Percentiles rank a stretch among this genome's conserved stretches.
phyloP scores from a whole-genome alignment of 2,888 invertebrate species.

The Nematopogon swammerdamellus region DNA sequence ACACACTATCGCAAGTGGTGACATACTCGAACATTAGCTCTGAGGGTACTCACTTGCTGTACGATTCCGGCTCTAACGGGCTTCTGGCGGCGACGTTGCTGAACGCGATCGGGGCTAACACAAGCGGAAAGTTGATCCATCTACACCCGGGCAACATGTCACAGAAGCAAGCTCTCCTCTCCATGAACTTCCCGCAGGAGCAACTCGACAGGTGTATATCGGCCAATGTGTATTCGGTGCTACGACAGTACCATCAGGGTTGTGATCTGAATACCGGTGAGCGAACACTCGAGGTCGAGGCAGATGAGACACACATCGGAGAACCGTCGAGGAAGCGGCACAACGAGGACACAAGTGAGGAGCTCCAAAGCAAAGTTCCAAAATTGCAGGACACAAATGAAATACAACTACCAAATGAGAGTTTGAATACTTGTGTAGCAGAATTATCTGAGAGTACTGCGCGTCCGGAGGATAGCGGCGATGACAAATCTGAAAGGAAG shows the following conservation, averaged over 20 bases:
- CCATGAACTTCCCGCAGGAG: constrained; percentile 74
- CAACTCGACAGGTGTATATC: constrained; percentile 68
- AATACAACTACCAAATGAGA: too few relatives aligned
- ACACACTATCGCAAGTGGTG: constrained; percentile 86
- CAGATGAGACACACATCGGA: constrained; percentile 7
- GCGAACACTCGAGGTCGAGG: constrained; percentile 4
- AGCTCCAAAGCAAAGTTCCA: constrained; percentile 24
- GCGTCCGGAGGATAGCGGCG: background rate
- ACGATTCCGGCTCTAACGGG: constrained; percentile 87
- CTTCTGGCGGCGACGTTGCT: constrained; percentile 79
- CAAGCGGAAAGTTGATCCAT: constrained; percentile 65
- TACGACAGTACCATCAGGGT: constrained; percentile 66
- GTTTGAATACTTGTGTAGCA: background rate
- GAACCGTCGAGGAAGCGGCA: constrained; percentile 21
- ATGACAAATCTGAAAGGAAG: constrained; percentile 25
- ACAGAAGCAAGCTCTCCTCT: constrained; percentile 72
- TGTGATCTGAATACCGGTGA: constrained; percentile 25
- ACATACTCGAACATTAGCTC: constrained; percentile 77
- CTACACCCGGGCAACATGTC: constrained; percentile 80
- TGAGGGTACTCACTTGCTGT: constrained; percentile 74
- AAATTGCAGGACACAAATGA: constrained; percentile 18
- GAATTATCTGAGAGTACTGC: too few relatives aligned
- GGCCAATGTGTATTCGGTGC: constrained; percentile 73
- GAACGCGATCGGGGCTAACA: constrained; percentile 67
- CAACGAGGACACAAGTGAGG: constrained; percentile 17